A percentile compares a stretch with the other conserved stretches of the same genome.
Evolutionary conservation across 2,797 vertebrate species (phyloP).

Genomic region (Xiphorhynchus erythropygius): DNA sequence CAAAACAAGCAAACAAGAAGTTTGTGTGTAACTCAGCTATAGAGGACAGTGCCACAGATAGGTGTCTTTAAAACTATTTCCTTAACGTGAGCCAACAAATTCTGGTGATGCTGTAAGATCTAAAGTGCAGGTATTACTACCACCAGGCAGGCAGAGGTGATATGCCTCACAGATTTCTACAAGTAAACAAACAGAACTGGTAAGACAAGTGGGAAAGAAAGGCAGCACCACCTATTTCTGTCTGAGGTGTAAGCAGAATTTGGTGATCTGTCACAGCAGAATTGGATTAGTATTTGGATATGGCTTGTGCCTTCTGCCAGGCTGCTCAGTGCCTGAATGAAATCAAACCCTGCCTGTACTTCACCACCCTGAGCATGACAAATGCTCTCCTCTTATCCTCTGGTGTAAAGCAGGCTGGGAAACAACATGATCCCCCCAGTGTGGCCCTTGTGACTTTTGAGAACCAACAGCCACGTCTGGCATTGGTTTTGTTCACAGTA

Average conservation of each 20-base stretch:
- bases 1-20: neutral
- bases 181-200: neutral
- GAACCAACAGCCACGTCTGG: neutral
- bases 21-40: neutral
- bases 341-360: neutral
- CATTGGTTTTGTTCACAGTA: neutral
- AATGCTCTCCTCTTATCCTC: neutral
- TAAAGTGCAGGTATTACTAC: neutral
- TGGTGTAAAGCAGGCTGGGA: neutral
- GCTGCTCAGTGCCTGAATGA: neutral
- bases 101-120: neutral
- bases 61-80: neutral
- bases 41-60: neutral
- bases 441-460: neutral
- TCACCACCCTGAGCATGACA: neutral
- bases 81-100: neutral
- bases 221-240: neutral
- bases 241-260: neutral
- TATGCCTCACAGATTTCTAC: neutral
- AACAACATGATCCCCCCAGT: neutral
- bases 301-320: neutral
- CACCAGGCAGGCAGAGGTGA: fast-evolving
- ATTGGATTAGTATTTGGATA: neutral
- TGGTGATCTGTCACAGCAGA: fast-evolving
- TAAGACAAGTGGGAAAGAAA: neutral